A percentile compares a stretch with the other conserved stretches of the same genome.
Conservation (phyloP, 1,140 invertebrate species). For the Asobara japonica region DNA sequence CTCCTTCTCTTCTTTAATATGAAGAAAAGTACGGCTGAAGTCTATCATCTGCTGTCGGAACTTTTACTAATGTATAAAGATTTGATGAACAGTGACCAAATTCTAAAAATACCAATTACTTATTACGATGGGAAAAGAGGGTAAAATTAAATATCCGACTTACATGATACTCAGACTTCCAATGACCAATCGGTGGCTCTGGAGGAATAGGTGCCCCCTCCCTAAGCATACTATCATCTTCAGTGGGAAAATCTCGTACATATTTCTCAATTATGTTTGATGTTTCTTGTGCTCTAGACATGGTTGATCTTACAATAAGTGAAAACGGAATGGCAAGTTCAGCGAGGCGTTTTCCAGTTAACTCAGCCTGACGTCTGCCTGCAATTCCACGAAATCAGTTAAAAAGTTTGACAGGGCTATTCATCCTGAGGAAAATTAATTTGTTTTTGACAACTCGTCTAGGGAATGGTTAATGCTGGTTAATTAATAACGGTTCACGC, state of each 20-base stretch:
- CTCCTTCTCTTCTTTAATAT: no score
- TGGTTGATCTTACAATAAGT: conserved; percentile 85
- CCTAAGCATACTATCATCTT: conserved; percentile 78
- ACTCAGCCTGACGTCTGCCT: conserved; percentile 85
- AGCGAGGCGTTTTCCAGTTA: conserved; percentile 81
- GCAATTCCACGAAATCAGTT: conserved; percentile 36
- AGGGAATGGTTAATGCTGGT: no score
- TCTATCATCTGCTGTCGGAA: no score
- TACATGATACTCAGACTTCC: conserved; percentile 86
- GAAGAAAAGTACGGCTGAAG: no score
- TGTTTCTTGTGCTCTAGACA: conserved; percentile 93
- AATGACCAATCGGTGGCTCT: conserved; percentile 87
- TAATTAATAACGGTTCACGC: no score
- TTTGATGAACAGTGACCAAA: no score
- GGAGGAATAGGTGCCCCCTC: conserved; percentile 94
- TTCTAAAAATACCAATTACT: no score
- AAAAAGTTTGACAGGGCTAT: no score
- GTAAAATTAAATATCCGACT: conserved; percentile 51
- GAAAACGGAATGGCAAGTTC: conserved; percentile 83
- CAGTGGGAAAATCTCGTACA: conserved; percentile 69
- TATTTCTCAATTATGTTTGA: conserved; percentile 81
- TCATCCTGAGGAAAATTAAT: no score
- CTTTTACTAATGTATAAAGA: no score
- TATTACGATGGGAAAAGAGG: no score
- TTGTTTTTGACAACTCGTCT: no score